Evolutionary conservation across 1,140 invertebrate genomes (phyloP).

Genomic region (Euura lappo): DNA sequence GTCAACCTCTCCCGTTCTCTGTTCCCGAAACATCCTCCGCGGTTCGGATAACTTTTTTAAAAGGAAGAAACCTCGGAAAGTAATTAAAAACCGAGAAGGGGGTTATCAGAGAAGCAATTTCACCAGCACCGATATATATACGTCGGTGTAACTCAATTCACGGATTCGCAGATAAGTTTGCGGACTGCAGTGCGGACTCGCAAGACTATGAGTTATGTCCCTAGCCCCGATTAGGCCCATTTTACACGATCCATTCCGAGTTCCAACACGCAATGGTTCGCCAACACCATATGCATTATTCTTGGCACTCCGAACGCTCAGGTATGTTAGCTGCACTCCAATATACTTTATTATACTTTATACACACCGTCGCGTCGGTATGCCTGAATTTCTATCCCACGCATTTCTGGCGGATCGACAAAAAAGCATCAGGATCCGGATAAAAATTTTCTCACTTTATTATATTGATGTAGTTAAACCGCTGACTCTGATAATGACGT

Average conservation of each 20-base stretch:
- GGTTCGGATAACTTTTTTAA: background rate
- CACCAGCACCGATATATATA: background rate
- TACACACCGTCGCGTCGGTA: background rate
- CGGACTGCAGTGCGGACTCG: background rate
- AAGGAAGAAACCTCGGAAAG: background rate
- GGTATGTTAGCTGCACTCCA: background rate
- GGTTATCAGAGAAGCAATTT: background rate
- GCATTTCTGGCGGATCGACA: too few species aligned
- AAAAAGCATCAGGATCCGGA: constrained; percentile 19
- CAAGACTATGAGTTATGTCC: background rate
- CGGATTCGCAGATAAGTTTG: background rate
- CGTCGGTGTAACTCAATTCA: background rate
- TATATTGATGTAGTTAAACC: background rate
- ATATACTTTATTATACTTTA: background rate
- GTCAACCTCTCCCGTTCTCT: background rate
- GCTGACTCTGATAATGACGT: constrained; percentile 7
- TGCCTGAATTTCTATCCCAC: background rate
- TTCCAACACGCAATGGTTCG: constrained; percentile 3
- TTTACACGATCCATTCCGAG: background rate
- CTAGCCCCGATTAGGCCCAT: background rate
- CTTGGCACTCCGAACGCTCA: background rate
- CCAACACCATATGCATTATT: constrained; percentile 4
- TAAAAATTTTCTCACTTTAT: background rate
- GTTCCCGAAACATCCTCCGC: background rate
- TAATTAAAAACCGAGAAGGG: background rate